A percentile compares a stretch with the other conserved stretches of the same genome.
Conservation (phyloP, 1,140 invertebrate genomes). For the Ceratoteleas bidentatus region DNA sequence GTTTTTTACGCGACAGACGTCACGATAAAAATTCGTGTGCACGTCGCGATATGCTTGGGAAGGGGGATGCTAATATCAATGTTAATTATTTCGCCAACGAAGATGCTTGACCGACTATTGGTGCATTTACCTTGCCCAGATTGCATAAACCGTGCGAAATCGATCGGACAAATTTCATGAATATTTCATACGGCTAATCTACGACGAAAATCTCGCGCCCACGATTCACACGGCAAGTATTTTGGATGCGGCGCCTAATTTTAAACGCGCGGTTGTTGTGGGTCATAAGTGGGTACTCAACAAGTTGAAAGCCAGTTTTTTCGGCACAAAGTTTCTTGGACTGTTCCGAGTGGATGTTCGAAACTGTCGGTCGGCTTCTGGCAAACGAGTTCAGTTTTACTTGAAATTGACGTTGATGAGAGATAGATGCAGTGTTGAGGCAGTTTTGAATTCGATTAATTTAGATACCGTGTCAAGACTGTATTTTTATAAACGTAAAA, state of each 20-base stretch:
- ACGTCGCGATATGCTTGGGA: too few relatives aligned
- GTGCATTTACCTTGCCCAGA: slow-evolving; percentile 50
- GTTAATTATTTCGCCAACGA: slow-evolving; percentile 30
- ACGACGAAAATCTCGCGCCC: slow-evolving; percentile 30
- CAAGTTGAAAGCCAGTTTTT: slow-evolving; percentile 24
- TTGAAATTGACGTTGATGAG: too few relatives aligned
- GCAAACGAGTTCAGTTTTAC: too few relatives aligned
- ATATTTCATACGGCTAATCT: slow-evolving; percentile 54
- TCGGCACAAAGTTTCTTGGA: too few relatives aligned
- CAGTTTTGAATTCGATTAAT: too few relatives aligned
- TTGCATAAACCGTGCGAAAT: slow-evolving; percentile 57
- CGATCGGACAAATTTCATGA: slow-evolving; percentile 56
- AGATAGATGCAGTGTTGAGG: too few relatives aligned
- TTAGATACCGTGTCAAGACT: too few relatives aligned
- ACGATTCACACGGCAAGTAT: slow-evolving; percentile 19
- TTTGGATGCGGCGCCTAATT: slow-evolving; percentile 29
- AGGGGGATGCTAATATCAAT: too few relatives aligned
- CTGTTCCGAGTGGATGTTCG: too few relatives aligned
- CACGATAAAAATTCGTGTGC: neutral
- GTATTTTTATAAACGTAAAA: too few relatives aligned
- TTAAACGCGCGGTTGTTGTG: slow-evolving; percentile 14
- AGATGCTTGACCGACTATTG: slow-evolving; percentile 61
- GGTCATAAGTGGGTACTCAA: slow-evolving; percentile 7
- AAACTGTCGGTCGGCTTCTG: too few relatives aligned
- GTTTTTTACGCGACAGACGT: too few relatives aligned